Conservation (phyloP, 1,140 invertebrate species). For the Diorhabda sublineata region DNA sequence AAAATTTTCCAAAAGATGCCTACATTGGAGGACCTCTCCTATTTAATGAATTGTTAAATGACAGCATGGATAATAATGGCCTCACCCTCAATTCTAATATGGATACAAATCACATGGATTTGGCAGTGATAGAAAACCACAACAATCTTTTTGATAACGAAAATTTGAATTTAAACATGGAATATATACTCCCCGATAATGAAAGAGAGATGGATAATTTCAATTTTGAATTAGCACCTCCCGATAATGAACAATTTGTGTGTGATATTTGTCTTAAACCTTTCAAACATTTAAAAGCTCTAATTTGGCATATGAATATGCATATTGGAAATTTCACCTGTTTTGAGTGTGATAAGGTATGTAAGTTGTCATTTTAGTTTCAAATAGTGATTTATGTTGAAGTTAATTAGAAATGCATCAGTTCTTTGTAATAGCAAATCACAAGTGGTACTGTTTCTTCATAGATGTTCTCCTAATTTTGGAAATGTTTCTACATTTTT, state of each 20-base stretch:
- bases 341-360: conserved; percentile 43
- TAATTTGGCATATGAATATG: conserved; percentile 52
- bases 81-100: conserved; percentile 24
- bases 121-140: conserved; percentile 25
- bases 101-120: conserved; percentile 21
- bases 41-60: conserved; percentile 28
- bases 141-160: conserved; percentile 32
- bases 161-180: conserved; percentile 30
- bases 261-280: conserved; percentile 56
- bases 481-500: too few relatives aligned
- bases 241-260: conserved; percentile 37
- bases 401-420: too few relatives aligned
- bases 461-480: too few relatives aligned
- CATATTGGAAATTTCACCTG: conserved; percentile 54
- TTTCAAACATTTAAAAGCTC: conserved; percentile 48
- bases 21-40: conserved; percentile 37
- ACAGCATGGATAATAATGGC: conserved; percentile 40
- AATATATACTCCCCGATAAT: conserved; percentile 32
- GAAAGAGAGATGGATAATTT: conserved; percentile 36
- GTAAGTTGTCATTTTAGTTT: neutral
- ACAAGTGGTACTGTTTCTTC: too few relatives aligned
- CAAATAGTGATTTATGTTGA: too few relatives aligned
- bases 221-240: conserved; percentile 37
- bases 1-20: conserved; percentile 14
- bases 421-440: too few relatives aligned